These are phyloP conservation scores for Corbicula japonica DNA, from an alignment of 2,888 invertebrate genomes.

Conservation along the genomic window DNA sequence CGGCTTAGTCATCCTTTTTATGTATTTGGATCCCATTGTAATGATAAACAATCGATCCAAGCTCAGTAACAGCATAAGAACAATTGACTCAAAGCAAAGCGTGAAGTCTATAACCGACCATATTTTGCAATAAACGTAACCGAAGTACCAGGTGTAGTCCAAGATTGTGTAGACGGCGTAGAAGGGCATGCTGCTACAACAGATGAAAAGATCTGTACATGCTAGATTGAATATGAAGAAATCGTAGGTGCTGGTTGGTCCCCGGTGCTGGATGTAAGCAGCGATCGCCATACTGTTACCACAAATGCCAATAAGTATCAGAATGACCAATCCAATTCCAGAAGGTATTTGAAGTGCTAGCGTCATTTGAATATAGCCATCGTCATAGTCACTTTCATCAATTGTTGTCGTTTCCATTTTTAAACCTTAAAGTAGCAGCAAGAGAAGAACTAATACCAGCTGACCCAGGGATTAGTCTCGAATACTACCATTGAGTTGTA, in stretches of 20 bases:
- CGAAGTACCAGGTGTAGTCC: conserved; percentile 70
- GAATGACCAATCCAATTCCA: conserved; percentile 50
- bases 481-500: too few species aligned
- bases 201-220: conserved; percentile 71
- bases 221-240: conserved; percentile 75
- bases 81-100: conserved; percentile 69
- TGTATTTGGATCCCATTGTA: conserved; percentile 65
- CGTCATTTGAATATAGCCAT: conserved; percentile 38
- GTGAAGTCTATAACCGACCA: conserved; percentile 72
- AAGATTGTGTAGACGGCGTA: conserved; percentile 68
- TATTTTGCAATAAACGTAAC: conserved; percentile 69
- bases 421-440: too few species aligned
- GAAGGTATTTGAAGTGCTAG: conserved; percentile 41
- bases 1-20: conserved; percentile 56
- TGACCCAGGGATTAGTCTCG: too few species aligned
- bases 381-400: too few species aligned
- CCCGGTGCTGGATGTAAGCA: conserved; percentile 68
- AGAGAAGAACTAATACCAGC: too few species aligned
- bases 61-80: conserved; percentile 74
- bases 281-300: conserved; percentile 72
- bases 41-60: conserved; percentile 71
- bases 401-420: too few species aligned
- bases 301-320: conserved; percentile 66
- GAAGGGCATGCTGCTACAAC: conserved; percentile 72
- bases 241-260: conserved; percentile 71